Conservation (phyloP, 2,888 invertebrate genomes). For the Pandemis heparana region DNA sequence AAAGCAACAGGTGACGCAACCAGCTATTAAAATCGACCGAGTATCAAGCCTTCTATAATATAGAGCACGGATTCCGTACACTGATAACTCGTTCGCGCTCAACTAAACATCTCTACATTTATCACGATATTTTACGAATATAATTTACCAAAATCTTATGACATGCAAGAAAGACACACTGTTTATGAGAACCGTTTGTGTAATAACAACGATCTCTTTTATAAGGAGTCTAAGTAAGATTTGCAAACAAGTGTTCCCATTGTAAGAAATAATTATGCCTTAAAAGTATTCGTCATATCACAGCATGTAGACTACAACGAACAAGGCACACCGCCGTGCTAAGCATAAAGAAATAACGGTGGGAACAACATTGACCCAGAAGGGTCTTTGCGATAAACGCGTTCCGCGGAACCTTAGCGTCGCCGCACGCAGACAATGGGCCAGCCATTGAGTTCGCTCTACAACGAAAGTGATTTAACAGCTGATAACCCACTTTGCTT, state of each 20-base stretch:
- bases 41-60: slow-evolving; percentile 6
- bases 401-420: slow-evolving; percentile 35
- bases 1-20: slow-evolving; percentile 43
- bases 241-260: not conserved
- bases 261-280: slow-evolving; percentile 4
- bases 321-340: slow-evolving; percentile 6
- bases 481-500: slow-evolving; percentile 45
- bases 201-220: not conserved
- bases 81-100: not conserved
- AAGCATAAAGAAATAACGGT: slow-evolving; percentile 29
- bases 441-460: slow-evolving; percentile 28
- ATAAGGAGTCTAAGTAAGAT: not conserved
- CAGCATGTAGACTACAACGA: slow-evolving; percentile 1
- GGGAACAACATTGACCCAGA: slow-evolving; percentile 43
- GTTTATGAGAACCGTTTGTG: not conserved
- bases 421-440: slow-evolving; percentile 31
- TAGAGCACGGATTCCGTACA: slow-evolving; percentile 29
- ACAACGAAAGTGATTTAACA: slow-evolving; percentile 50
- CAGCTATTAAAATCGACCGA: slow-evolving; percentile 33
- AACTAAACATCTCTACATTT: not conserved
- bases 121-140: not conserved
- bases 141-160: not conserved
- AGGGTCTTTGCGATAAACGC: slow-evolving; percentile 27
- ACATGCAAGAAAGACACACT: not conserved
- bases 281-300: slow-evolving; percentile 21